Evolutionary conservation across 2,113 vertebrate genomes (phyloP).

Genomic region (Rhinolophus ferrumequinum): DNA sequence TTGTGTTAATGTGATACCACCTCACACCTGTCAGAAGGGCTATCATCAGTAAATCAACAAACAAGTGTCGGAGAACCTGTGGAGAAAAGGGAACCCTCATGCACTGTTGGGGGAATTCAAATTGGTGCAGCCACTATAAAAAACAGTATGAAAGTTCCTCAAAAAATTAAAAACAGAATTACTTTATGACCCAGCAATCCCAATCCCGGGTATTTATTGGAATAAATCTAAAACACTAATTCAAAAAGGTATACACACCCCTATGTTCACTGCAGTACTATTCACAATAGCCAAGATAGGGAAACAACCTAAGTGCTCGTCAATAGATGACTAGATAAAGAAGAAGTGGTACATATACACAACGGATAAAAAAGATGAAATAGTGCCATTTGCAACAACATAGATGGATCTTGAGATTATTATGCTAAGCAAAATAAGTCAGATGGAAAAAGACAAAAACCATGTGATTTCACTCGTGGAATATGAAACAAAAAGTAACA

Average conservation of each 20-base stretch:
- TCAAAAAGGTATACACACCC: neutral
- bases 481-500: neutral
- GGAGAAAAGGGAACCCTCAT: neutral
- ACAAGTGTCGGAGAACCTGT: neutral
- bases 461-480: neutral
- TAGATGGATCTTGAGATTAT: neutral
- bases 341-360: neutral
- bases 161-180: neutral
- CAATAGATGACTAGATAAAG: neutral
- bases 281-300: neutral
- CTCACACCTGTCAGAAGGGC: neutral
- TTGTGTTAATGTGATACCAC: neutral
- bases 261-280: neutral
- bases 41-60: neutral
- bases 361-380: neutral
- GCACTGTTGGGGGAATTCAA: neutral
- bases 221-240: neutral
- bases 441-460: neutral
- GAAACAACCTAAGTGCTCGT: neutral
- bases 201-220: neutral
- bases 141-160: neutral
- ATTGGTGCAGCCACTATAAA: neutral
- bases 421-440: neutral
- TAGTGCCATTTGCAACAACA: neutral
- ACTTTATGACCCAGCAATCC: neutral